Evolutionary conservation across 2,888 invertebrate genomes (phyloP), one percentile per base, ranked within the genome.

Genomic region (Scotopteryx bipunctaria): DNA sequence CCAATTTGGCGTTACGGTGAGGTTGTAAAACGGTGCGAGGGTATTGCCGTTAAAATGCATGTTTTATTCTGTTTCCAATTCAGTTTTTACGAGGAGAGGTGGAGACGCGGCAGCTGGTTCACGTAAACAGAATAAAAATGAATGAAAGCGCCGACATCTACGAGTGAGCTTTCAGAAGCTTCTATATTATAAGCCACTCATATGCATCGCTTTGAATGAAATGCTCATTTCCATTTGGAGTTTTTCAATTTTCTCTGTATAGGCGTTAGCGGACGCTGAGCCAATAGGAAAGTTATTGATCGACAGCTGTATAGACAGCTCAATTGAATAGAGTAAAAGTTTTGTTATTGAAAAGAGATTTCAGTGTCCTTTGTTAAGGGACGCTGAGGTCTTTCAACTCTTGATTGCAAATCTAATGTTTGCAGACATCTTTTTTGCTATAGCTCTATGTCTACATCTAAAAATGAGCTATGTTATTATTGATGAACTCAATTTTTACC

Each of bases 101-200:
- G 73, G 76, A 78, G 77, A 76, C 71, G 78, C 69, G 73, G 74
- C 84, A 84, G 78, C 81, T 85, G 85, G 73, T 71, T 66, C 72
- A 67, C 75, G 79, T 86, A 85, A 84, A 87, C 81, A 83, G 72
- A 81, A 84, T 83, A 79, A 80, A 79, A 83, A 82, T 81, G 78
- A 76, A 75, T 69, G 64, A 74, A 70, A 76, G 71, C 71, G 71
- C 65, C 63, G 72, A 68, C 72, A 66, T 77, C 68, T 71, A 69
- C 68, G 48, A 44, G 44, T 35, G 37, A 31, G 73, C 67, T 69
- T 73, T 75, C 73, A 73, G 72, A 76, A 71, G 69, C 63, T 57
- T 60, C 61, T 71, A 67, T 69, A 70, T 70, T 70, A 72, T 74
- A 71, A 73, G 66, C 61, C 42, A 19, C 16, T 44, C 63, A 63